Percentiles rank a stretch among this genome's conserved stretches.
Evolutionary conservation across 2,113 vertebrate species (phyloP).

Genomic region (Mesoclemmys tuberculata): DNA sequence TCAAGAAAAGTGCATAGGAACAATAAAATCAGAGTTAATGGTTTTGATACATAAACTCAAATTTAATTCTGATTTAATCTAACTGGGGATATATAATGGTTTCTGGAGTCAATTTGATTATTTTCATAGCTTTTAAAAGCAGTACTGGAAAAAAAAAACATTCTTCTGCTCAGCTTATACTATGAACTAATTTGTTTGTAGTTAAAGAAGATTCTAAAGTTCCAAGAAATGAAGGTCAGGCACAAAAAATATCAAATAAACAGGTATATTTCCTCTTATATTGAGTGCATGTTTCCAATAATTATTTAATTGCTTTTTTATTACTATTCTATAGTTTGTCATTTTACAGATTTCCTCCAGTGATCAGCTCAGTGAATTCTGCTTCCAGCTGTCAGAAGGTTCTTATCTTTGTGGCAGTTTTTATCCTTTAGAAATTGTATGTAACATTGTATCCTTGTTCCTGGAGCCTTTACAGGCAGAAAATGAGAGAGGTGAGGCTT

Average conservation of each 20-base stretch:
- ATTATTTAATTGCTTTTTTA: neutral
- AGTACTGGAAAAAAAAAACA: neutral
- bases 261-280: slow-evolving; percentile 71
- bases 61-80: neutral
- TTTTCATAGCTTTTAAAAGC: neutral
- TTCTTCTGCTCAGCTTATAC: neutral
- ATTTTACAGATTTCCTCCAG: slow-evolving; percentile 7
- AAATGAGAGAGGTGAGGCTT: neutral
- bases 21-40: neutral
- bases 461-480: neutral
- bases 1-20: neutral
- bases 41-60: neutral
- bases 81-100: neutral
- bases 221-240: slow-evolving; percentile 73
- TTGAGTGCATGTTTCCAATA: neutral
- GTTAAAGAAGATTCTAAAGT: slow-evolving; percentile 82
- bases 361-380: neutral
- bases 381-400: neutral
- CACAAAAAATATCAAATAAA: slow-evolving; percentile 75
- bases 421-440: neutral
- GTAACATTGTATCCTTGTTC: neutral
- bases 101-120: neutral
- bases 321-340: neutral
- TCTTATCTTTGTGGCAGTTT: neutral
- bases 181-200: slow-evolving; percentile 51